A percentile compares a stretch with the other conserved stretches of the same genome.
Conservation (phyloP, 2,113 vertebrate species). For the Pelobates fuscus region DNA sequence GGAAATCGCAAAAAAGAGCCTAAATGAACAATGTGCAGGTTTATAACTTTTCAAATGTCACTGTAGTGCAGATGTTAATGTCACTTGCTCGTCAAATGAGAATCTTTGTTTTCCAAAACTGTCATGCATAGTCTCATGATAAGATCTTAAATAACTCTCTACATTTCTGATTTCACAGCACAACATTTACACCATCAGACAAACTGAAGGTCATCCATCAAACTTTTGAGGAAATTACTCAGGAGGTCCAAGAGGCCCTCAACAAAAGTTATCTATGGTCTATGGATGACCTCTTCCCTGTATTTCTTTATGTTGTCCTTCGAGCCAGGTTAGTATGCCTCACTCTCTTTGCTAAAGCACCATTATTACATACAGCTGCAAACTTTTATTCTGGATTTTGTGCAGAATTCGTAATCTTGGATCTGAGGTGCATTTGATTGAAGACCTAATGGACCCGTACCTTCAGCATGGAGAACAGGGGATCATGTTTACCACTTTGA, state of each 20-base stretch:
- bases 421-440: conserved; percentile 94
- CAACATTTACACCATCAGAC: conserved; percentile 94
- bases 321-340: conserved; percentile 80
- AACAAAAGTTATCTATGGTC: conserved; percentile 96
- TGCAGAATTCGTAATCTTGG: conserved; percentile 93
- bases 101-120: too few relatives aligned
- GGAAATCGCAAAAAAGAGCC: too few relatives aligned
- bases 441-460: conserved; percentile 96
- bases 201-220: conserved; percentile 96
- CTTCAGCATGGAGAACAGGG: conserved; percentile 95
- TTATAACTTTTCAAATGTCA: too few relatives aligned
- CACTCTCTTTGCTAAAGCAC: neutral
- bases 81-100: too few relatives aligned
- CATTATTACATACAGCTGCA: neutral
- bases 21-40: too few relatives aligned
- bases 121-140: too few relatives aligned
- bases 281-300: conserved; percentile 97
- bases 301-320: conserved; percentile 96
- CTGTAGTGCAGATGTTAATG: too few relatives aligned
- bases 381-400: neutral
- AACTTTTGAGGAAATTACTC: conserved; percentile 97
- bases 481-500: conserved; percentile 98
- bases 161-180: conserved; percentile 68
- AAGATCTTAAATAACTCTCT: neutral
- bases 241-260: conserved; percentile 83